Percentiles rank a stretch among this genome's conserved stretches.
These are phyloP conservation scores for Electrophaes corylata DNA, from an alignment of 2,888 invertebrate genomes.

Conservation along the genomic window DNA sequence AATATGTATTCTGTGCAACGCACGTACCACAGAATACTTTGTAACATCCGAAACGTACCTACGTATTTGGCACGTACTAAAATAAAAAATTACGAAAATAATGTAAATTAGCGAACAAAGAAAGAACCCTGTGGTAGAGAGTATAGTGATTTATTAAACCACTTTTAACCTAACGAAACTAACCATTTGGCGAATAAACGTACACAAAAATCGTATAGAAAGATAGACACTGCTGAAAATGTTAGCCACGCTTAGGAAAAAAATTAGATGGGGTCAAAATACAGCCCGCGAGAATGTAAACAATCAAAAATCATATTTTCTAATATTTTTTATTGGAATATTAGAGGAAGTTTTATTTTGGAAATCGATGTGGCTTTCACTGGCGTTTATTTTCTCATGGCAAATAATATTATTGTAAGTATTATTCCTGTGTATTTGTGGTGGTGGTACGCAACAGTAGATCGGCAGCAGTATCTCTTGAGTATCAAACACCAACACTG, in stretches of 20 bases:
- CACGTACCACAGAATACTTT: too few species aligned
- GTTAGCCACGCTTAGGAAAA: conserved; percentile 61
- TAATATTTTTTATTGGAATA: conserved; percentile 61
- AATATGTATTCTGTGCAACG: too few species aligned
- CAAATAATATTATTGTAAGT: conserved; percentile 73
- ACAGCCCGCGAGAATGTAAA: conserved; percentile 57
- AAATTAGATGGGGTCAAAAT: conserved; percentile 60
- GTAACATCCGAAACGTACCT: too few species aligned
- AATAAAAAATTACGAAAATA: not conserved
- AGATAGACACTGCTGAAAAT: conserved; percentile 39
- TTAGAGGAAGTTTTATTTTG: conserved; percentile 77
- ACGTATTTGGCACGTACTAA: too few species aligned
- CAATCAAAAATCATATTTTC: conserved; percentile 56
- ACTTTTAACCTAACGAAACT: too few species aligned
- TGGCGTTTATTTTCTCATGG: conserved; percentile 59
- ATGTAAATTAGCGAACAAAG: not conserved
- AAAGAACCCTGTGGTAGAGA: not conserved
- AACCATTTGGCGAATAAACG: not conserved
- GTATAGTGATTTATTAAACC: too few species aligned
- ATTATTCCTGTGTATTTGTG: too few species aligned
- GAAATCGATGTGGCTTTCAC: conserved; percentile 70
- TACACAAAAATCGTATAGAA: too few species aligned
- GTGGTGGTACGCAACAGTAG: too few species aligned
- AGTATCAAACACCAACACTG: too few species aligned
- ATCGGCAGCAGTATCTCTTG: too few species aligned